Evolutionary conservation across 2,888 invertebrate species (phyloP).

Genomic region (Tinea trinotella): DNA sequence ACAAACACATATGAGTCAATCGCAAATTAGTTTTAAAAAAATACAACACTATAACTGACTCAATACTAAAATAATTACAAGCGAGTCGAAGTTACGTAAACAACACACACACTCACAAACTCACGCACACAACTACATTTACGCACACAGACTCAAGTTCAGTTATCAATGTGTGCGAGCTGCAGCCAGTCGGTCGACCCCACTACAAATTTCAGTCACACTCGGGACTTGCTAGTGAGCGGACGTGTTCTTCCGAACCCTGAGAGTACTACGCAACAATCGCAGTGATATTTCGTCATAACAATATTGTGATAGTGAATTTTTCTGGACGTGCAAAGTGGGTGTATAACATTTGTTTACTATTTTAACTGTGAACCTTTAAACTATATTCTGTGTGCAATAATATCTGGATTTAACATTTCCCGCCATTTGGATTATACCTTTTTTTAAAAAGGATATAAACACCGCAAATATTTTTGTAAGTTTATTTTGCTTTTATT

Average conservation of each 20-base stretch:
- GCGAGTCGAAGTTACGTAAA: slow-evolving; percentile 66
- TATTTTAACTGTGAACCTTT: slow-evolving; percentile 45
- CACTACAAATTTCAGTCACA: slow-evolving; percentile 66
- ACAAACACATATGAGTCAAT: slow-evolving; percentile 67
- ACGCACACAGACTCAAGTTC: slow-evolving; percentile 12
- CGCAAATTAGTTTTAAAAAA: slow-evolving; percentile 56
- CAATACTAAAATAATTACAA: slow-evolving; percentile 60
- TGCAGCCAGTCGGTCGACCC: slow-evolving; percentile 59
- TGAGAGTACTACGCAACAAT: slow-evolving; percentile 44
- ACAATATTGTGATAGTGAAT: slow-evolving; percentile 65
- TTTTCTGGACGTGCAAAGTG: slow-evolving; percentile 61
- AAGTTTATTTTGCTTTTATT: slow-evolving; percentile 45
- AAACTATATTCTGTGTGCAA: background rate
- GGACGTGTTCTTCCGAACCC: slow-evolving; percentile 45
- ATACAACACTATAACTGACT: slow-evolving; percentile 59
- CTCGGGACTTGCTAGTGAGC: slow-evolving; percentile 46
- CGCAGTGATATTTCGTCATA: slow-evolving; percentile 66
- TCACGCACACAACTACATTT: slow-evolving; percentile 33
- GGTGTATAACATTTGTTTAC: slow-evolving; percentile 47
- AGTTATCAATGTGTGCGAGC: slow-evolving; percentile 36
- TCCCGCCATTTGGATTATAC: slow-evolving; percentile 67
- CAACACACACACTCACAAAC: slow-evolving; percentile 27
- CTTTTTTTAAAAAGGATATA: slow-evolving; percentile 49
- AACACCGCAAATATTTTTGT: slow-evolving; percentile 70
- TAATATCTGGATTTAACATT: slow-evolving; percentile 28